A percentile compares a stretch with the other conserved stretches of the same genome.
These are phyloP conservation scores for Oeneis ivallda DNA, from an alignment of 2,888 invertebrate species.

Conservation along the genomic window DNA sequence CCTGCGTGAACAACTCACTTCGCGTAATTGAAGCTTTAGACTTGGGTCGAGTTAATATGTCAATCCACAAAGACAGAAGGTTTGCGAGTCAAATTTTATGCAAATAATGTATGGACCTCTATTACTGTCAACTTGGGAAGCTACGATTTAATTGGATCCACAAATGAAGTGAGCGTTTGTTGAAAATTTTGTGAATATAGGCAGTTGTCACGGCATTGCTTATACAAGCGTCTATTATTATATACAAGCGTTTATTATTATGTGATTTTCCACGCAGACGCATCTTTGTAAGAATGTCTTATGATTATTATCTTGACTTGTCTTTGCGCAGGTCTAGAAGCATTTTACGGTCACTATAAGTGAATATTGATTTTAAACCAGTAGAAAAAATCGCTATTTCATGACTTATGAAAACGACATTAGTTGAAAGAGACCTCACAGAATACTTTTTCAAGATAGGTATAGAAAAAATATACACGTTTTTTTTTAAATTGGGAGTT, in stretches of 20 bases:
- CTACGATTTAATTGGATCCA: constrained; percentile 67
- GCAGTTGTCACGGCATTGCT: constrained; percentile 1
- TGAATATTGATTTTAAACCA: not conserved
- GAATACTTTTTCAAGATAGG: no score
- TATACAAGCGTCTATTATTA: not conserved
- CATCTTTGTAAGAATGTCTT: no score
- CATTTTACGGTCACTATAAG: not conserved
- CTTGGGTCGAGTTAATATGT: constrained; percentile 75
- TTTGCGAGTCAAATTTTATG: constrained; percentile 72
- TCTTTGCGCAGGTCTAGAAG: not conserved
- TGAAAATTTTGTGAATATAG: constrained; percentile 13
- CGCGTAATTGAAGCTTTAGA: constrained; percentile 78
- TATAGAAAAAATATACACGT: no score
- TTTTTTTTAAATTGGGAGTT: no score
- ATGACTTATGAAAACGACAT: no score
- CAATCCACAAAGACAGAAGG: constrained; percentile 51
- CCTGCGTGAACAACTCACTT: constrained; percentile 78
- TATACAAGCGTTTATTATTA: not conserved
- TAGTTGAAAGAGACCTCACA: no score
- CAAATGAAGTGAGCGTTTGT: constrained; percentile 47
- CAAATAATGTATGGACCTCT: constrained; percentile 73
- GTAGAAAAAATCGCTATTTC: no score
- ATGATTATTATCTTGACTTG: not conserved
- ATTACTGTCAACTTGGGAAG: constrained; percentile 69
- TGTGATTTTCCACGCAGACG: not conserved